Conservation (phyloP, 2,113 vertebrate genomes). For the Mormyrus lacerda region DNA sequence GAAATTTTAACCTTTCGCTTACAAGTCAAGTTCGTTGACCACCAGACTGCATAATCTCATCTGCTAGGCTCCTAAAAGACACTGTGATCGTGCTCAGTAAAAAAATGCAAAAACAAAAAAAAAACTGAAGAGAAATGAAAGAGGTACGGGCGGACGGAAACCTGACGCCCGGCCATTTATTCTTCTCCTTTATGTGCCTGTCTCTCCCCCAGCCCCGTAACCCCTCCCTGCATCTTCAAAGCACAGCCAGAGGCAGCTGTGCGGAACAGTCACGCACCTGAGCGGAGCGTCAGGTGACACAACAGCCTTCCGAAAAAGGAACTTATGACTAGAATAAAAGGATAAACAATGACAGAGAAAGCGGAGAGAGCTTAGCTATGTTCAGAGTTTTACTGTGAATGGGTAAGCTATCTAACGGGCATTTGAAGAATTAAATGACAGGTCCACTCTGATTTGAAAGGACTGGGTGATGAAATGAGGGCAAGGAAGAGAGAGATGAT, state of each 20-base stretch:
- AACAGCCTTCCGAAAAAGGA: background rate
- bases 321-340: background rate
- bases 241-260: constrained; percentile 29
- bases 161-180: background rate
- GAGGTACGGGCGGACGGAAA: background rate
- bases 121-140: background rate
- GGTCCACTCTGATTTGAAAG: background rate
- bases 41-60: background rate
- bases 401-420: background rate
- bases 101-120: background rate
- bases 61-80: background rate
- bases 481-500: constrained; percentile 37
- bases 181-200: background rate
- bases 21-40: background rate
- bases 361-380: background rate
- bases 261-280: constrained; percentile 27
- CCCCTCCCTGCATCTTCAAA: constrained; percentile 30
- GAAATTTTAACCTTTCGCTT: background rate
- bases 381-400: background rate
- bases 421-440: background rate
- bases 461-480: background rate
- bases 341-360: constrained; percentile 29
- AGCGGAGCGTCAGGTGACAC: constrained; percentile 38
- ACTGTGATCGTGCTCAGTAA: background rate
- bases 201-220: background rate